These are phyloP conservation scores for Casuarius casuarius DNA, from an alignment of 2,113 vertebrate genomes.

Conservation along the genomic window DNA sequence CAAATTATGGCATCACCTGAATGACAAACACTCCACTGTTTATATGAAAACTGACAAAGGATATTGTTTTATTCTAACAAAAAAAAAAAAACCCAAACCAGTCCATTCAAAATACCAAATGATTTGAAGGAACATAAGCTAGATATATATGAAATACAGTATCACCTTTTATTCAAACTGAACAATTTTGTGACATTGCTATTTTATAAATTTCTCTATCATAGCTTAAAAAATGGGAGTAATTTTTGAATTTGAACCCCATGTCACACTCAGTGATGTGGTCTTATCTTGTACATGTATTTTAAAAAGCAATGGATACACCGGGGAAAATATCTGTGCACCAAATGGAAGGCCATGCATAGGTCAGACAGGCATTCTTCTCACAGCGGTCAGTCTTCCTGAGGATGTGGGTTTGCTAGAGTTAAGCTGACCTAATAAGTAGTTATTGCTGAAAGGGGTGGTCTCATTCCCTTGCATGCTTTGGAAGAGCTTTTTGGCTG, in stretches of 20 bases:
- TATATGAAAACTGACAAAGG: constrained; percentile 27
- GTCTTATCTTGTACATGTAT: neutral
- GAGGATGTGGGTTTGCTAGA: neutral
- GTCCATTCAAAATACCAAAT: neutral
- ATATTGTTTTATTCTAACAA: constrained; percentile 12
- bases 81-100: too few species aligned
- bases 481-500: neutral
- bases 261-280: neutral
- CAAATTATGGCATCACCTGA: constrained; percentile 66
- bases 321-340: neutral
- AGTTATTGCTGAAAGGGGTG: neutral
- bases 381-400: neutral
- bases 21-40: constrained; percentile 60
- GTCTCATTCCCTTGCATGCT: neutral
- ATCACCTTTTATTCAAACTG: neutral
- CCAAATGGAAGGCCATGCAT: neutral
- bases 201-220: neutral
- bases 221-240: neutral
- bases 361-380: neutral
- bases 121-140: neutral
- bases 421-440: neutral
- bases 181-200: neutral
- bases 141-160: neutral
- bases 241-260: neutral
- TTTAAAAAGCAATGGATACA: neutral